Base-by-base conservation (phyloP, 2,113 vertebrate species). In the Conger conger region DNA sequence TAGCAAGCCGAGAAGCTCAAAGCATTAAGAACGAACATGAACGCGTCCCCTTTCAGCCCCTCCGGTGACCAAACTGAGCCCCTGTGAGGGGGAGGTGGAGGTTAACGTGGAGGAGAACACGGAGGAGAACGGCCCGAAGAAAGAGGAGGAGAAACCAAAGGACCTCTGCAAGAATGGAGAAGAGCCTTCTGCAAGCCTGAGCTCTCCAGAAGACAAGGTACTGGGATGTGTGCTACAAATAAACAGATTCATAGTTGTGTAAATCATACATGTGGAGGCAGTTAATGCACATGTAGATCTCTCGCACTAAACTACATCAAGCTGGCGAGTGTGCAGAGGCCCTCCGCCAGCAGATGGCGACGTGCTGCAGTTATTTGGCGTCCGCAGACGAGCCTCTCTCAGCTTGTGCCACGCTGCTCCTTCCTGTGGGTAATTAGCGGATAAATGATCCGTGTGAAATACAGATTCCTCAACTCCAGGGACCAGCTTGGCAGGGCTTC, bases 141-240 rank as follows among this genome's bases (percentile, higher is more conserved):
- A 76, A 30, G 45, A 11, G 85, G 86, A 27, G 83, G 45, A 50
- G 15, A 3, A 88, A 0, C 36, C 87, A 7, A 4, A 63, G 79
- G 40, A 27, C 57, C 82, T 18, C 18, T 27, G 50, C 50, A 80
- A 76, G 37, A 86, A 76, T 53, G 27, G 90, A 35, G 91, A 92
- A 16, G 91, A 91, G 13, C 94, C 93, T 0, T 94, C 94, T 79
- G 91, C 93, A 63, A 96, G 95, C 86, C 50, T 53, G 88, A 94
- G 94, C 83, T 92, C 91, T 5, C 88, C 91, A 80, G 89, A 84
- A 23, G 82, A 88, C 15, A 87, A 88, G 89, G 90, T 91, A 88
- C 35, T 7, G 17, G 57, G 17, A 9, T 40, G 20, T 20, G 15
- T 38, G 36, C 36, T 20, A 54, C 76, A 38, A 20, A 35, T 30